phyloP scores from a whole-genome alignment of 2,797 vertebrate species.

The Notoglanidium macrostoma region DNA sequence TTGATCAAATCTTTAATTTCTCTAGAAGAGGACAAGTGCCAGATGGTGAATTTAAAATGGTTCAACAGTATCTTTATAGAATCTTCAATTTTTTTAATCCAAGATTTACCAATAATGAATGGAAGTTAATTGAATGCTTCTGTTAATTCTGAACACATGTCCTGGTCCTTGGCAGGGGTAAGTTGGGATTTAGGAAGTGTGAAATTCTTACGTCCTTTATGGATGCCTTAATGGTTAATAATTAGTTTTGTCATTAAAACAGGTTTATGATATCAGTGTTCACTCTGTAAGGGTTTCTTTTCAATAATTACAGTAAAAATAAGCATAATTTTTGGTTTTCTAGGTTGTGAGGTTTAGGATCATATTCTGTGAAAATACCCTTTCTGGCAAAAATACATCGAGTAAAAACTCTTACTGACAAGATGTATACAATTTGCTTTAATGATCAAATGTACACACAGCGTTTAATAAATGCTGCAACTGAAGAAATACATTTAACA shows the following conservation, averaged over 20 bases:
- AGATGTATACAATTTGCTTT: neutral
- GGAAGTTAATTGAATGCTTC: neutral
- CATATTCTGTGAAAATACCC: neutral
- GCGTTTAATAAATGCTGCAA: neutral
- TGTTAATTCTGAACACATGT: neutral
- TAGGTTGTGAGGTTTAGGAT: neutral
- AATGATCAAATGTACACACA: neutral
- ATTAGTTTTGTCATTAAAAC: neutral
- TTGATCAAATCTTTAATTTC: neutral
- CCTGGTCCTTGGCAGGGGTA: neutral
- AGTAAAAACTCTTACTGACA: neutral
- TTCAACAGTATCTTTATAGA: neutral
- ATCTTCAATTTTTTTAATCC: neutral
- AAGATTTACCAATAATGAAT: neutral
- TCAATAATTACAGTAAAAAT: too few relatives aligned
- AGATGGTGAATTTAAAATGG: neutral
- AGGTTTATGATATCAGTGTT: neutral
- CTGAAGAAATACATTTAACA: neutral
- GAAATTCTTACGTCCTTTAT: neutral
- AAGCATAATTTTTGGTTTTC: neutral
- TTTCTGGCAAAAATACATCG: neutral
- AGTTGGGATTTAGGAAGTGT: neutral
- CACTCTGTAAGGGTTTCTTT: neutral
- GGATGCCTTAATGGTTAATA: neutral
- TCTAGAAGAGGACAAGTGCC: neutral